Base-by-base conservation (phyloP, 1,140 invertebrate genomes). In the Orchesella cincta region DNA sequence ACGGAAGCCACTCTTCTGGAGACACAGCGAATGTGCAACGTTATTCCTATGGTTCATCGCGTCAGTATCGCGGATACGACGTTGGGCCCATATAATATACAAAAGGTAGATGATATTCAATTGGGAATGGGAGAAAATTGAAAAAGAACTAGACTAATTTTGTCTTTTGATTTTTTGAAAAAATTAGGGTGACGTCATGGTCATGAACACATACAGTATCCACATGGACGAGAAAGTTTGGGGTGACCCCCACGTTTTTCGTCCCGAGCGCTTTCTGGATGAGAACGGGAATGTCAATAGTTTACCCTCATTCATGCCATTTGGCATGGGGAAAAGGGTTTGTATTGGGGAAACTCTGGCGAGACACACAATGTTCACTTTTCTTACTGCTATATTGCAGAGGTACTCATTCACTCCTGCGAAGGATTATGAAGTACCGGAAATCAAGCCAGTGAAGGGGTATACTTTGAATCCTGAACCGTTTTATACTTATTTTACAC, bases 301-400 rank as follows among this genome's bases (percentile, higher is more conserved):
- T 0, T 92, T 93, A 26, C 86, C 29, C 18, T n/a, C 74, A 33
- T 93, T 91, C 83, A 87, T 93, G 81, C 93, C 94, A 0, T 96
- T 95, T 82, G 92, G 93, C 54, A 86, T 91, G 31, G 92, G 91
- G 16, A 94, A 92, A 82, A 91, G 92, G 83, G 89, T 92, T 51
- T 97, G 95, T 83, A 91, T 95, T 83, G 95, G 95, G 14, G 94
- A 96, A 86, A 86, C 90, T 26, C 84, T 97, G 72, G 94, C 93
- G 0, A 91, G 90, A 81, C 91, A 92, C 77, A 96, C 95, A 82
- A 88, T 97, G 16, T 97, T 97, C 81, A 83, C 96, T 26, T 93
- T 95, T 83, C 91, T 90, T 1, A 89, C 93, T 1, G 88, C 90
- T 0, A 85, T 96, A 29, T 84, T 97, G 70, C 94, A 96, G 85